Conservation (phyloP, 2,888 invertebrate species). For the Morpho achilles region DNA sequence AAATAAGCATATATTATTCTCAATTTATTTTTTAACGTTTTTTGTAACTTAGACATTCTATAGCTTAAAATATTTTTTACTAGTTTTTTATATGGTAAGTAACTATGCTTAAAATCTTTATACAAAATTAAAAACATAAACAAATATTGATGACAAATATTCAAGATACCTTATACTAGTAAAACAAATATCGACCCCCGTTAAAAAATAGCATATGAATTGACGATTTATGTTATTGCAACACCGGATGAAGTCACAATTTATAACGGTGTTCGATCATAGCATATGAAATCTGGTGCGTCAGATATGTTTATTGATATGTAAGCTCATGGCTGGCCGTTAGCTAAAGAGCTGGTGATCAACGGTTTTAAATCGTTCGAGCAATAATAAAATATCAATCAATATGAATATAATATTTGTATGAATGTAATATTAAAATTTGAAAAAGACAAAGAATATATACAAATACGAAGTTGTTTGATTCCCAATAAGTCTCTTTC, state of each 20-base stretch:
- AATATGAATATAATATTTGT: too few species aligned
- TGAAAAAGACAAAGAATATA: too few species aligned
- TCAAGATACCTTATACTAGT: constrained; percentile 13
- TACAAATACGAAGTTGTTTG: too few species aligned
- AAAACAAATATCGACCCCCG: constrained; percentile 28
- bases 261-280: constrained; percentile 31
- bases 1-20: background rate
- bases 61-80: background rate
- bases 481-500: too few species aligned
- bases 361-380: background rate
- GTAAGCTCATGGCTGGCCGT: constrained; percentile 11
- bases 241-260: constrained; percentile 34
- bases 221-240: constrained; percentile 41
- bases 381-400: too few species aligned
- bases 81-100: background rate
- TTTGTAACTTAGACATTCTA: background rate
- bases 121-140: background rate
- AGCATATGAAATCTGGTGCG: constrained; percentile 29
- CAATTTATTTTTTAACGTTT: too few species aligned
- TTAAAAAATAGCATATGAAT: constrained; percentile 40
- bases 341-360: constrained; percentile 2
- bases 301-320: constrained; percentile 32
- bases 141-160: background rate
- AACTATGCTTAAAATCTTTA: too few species aligned
- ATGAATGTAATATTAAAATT: too few species aligned